Base-by-base conservation (phyloP, 2,797 vertebrate species). In the Naso thynnoides region DNA sequence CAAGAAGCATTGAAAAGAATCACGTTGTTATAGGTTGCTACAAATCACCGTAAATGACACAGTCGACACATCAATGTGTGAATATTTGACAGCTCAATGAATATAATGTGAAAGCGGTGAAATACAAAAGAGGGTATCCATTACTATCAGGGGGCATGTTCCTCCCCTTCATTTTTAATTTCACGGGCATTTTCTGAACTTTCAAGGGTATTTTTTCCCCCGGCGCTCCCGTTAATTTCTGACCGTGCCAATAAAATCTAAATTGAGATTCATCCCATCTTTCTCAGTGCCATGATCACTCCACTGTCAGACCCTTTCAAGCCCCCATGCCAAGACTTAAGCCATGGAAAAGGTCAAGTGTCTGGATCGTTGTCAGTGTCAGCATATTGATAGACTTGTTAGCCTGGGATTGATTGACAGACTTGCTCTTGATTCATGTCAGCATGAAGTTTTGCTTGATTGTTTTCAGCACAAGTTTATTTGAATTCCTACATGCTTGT, bases 381-480 rank as follows among this genome's bases (percentile, higher is more conserved):
- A 86, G 89, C 81, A 84, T 93, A 93, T 94, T 92, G 94, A 94
- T 90, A 81, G 74, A 87, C 81, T 88, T 86, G 88, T 89, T 91
- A 73, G 64, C 61, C 52, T 41, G 23, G 74, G 67, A 94, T 89
- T 89, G 91, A 94, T 91, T 88, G 79, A 82, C 86, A 54, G 68
- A 81, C 86, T 85, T 79, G 79, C 54, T 75, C 64, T 79, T 82
- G 83, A 91, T 90, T 68, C 61, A 70, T 67, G 61, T 76, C 55
- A 55, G 78, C 76, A 62, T 79, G 55, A 69, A 4, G 52, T 81
- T 80, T 77, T 71, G 50, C 24, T 19, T 59, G 33, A 68, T 76
- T 19, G 45, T 82, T 82, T 78, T 31, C 54, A 47, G 41, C 15
- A 5, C 48, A 39, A 27, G 8, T 79, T 59, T 13, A 29, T 79